phyloP scores from a whole-genome alignment of 2,113 vertebrate genomes.

The Alectura lathami region DNA sequence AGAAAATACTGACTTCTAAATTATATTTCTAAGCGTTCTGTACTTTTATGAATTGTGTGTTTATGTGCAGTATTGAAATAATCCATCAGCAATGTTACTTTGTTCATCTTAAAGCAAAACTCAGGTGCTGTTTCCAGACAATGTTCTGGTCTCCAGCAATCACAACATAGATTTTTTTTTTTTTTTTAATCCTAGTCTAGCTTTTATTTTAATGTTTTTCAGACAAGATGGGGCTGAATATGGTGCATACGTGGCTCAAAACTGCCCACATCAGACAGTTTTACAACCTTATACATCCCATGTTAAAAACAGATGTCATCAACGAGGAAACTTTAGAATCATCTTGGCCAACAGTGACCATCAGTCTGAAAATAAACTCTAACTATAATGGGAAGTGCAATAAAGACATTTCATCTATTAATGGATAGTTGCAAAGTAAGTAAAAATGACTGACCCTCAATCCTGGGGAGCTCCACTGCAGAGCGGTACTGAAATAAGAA shows the following conservation, averaged over 20 bases:
- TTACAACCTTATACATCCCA: rapidly evolving
- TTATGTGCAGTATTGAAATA: background rate
- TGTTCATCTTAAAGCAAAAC: background rate
- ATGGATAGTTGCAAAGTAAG: background rate
- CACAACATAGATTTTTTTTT: background rate
- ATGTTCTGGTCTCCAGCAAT: background rate
- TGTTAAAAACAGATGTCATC: background rate
- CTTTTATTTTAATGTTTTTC: background rate
- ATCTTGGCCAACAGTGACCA: background rate
- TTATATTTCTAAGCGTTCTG: background rate
- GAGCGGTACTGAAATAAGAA: conserved; percentile 76
- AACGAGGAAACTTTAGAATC: background rate
- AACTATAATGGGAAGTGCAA: background rate
- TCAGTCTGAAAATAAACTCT: background rate
- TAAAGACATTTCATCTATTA: background rate
- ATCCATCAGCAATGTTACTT: background rate
- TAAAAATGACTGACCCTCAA: conserved; percentile 81
- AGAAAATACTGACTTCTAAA: background rate
- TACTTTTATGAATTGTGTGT: background rate
- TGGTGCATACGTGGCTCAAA: background rate
- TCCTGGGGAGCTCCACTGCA: conserved; percentile 77
- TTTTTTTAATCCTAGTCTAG: background rate
- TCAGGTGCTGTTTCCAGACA: background rate
- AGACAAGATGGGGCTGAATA: background rate
- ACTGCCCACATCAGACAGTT: background rate